Evolutionary conservation across 2,113 vertebrate genomes (phyloP).

Genomic region (Otus sunia): DNA sequence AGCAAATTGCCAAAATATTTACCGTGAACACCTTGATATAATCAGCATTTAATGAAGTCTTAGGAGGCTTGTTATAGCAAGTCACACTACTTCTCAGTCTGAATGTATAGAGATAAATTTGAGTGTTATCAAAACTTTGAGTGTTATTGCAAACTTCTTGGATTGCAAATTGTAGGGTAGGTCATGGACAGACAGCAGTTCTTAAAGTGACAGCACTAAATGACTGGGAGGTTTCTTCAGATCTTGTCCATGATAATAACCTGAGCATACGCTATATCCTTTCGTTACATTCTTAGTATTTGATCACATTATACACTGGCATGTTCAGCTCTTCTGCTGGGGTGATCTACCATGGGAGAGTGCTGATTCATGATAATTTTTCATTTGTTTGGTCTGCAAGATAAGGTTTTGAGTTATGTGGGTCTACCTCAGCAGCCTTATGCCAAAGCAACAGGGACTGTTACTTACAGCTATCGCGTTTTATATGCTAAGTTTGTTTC

Average conservation of each 20-base stretch:
- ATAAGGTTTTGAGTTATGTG: background rate
- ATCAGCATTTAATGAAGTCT: background rate
- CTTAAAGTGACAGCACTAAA: background rate
- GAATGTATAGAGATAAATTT: background rate
- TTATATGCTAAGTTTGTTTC: background rate
- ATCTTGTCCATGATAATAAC: background rate
- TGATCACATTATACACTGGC: background rate
- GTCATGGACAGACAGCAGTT: background rate
- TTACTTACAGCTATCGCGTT: background rate
- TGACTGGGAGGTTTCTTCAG: background rate
- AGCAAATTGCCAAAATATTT: constrained; percentile 53
- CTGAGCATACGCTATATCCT: background rate
- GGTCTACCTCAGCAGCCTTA: background rate
- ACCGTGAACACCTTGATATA: background rate
- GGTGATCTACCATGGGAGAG: background rate
- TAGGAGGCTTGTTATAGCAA: background rate
- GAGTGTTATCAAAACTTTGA: background rate
- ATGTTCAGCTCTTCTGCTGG: background rate
- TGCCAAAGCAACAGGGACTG: background rate
- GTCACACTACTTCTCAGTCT: background rate
- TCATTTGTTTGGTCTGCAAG: background rate
- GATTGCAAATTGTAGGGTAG: background rate
- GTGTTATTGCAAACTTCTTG: background rate
- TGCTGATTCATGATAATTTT: background rate
- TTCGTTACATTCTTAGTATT: background rate